Percentiles rank a stretch among this genome's conserved stretches.
Evolutionary conservation across 2,113 vertebrate genomes (phyloP).

Genomic region (Phoenicopterus ruber): DNA sequence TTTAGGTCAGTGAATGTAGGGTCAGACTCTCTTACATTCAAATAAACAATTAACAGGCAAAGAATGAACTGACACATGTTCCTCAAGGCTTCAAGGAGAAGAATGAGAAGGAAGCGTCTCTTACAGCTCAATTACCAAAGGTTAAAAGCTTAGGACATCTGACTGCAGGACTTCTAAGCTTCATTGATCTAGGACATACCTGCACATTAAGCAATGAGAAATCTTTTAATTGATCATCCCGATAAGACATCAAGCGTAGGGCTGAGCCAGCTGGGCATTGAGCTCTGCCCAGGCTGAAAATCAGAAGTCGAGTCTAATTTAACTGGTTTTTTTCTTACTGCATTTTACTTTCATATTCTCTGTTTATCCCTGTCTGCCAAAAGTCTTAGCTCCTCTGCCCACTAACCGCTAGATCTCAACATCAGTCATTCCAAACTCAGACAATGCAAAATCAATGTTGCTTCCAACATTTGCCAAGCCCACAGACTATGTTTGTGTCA

Average conservation of each 20-base stretch:
- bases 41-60: background rate
- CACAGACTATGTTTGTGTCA: background rate
- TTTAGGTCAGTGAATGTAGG: background rate
- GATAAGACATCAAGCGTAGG: background rate
- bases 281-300: background rate
- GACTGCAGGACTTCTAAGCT: background rate
- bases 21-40: background rate
- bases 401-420: background rate
- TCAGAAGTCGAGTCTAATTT: background rate
- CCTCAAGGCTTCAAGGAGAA: background rate
- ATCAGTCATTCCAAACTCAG: background rate
- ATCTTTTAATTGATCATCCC: background rate
- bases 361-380: background rate
- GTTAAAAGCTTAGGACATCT: slow-evolving; percentile 1
- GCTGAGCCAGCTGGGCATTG: background rate
- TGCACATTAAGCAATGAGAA: slow-evolving; percentile 7
- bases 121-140: background rate
- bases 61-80: background rate
- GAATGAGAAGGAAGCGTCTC: background rate
- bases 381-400: background rate
- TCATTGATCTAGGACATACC: background rate
- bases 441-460: slow-evolving; percentile 36
- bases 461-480: background rate
- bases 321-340: background rate
- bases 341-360: background rate